These are phyloP conservation scores for Andrena praecox DNA, from an alignment of 2,888 invertebrate species.

Conservation along the genomic window DNA sequence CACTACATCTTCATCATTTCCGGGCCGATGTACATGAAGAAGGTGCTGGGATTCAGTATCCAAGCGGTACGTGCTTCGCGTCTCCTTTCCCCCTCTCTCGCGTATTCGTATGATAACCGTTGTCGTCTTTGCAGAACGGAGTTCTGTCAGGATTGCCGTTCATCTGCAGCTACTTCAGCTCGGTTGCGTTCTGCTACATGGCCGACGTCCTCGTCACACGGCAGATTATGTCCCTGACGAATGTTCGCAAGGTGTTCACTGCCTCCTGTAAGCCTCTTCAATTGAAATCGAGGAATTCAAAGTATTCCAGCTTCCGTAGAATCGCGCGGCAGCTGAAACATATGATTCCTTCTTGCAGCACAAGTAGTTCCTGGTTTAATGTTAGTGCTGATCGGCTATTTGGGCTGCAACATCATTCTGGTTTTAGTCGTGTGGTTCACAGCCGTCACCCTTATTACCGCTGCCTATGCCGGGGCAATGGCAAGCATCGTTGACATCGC, in stretches of 20 bases:
- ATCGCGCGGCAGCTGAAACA: no score
- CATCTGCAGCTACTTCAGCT: conserved; percentile 89
- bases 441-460: conserved; percentile 90
- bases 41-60: conserved; percentile 89
- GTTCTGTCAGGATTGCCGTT: conserved; percentile 89
- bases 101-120: background rate
- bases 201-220: conserved; percentile 88
- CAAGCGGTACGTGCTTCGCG: conserved; percentile 85
- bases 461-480: conserved; percentile 91
- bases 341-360: conserved; percentile 81
- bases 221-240: conserved; percentile 87
- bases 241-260: conserved; percentile 89
- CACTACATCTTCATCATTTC: conserved; percentile 90
- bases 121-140: conserved; percentile 87
- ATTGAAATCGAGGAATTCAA: no score
- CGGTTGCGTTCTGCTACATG: conserved; percentile 89
- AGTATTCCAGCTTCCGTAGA: background rate
- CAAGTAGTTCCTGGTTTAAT: conserved; percentile 90
- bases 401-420: conserved; percentile 87
- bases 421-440: conserved; percentile 89
- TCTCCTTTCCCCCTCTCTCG: background rate
- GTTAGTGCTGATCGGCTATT: conserved; percentile 88
- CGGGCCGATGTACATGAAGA: conserved; percentile 90
- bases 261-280: conserved; percentile 85
- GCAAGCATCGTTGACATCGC: conserved; percentile 92